Evolutionary conservation across 2,888 invertebrate species (phyloP), one percentile per base, ranked within the genome.

Genomic region (Gasteruption jaculator): DNA sequence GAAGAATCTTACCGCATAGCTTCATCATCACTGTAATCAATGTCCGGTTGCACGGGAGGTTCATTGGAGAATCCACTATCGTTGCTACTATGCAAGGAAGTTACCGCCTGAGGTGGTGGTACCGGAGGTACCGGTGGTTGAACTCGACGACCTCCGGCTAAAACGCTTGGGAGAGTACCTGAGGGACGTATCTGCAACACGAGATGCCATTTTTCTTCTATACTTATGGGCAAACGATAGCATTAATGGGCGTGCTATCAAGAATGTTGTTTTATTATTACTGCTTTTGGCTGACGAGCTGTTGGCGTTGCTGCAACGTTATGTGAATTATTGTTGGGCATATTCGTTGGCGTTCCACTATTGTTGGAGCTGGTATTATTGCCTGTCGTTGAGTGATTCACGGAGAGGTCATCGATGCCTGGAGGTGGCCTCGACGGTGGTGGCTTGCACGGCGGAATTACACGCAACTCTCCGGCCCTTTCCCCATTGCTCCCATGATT

Each of bases 1-100:
- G 24, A 10, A 22, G 27, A 27, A 27, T 16, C 59, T 65, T 74
- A 82, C 82, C 82, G 81, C 68, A 80, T 78, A 24, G 83, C 85
- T 65, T 91, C 91, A 72, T 91, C 91, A 64, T 91, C 91, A 37
- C 90, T 91, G 71, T 91, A 91, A 71, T 91, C 91, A 45, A 90
- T 82, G 71, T 91, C 91, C 15, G 91, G 91, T 62, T 89, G 88
- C 18, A 84, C 85, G 3, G 91, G 90, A 7, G 86, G 84, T 65
- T 91, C 91, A 66, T 91, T 91, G 61, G 91, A 89, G 71, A 91
- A 91, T 11, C 91, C 91, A 56, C 90, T 91, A 72, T 91, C 91
- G 71, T 91, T 91, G 67, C 90, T 90, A 72, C 90, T 90, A 71
- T 91, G 91, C 54, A 91, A 78, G 26, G 89, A 90, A 41, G 73